Evolutionary conservation across 2,888 invertebrate species (phyloP).

Genomic region (Sisyra nigra): DNA sequence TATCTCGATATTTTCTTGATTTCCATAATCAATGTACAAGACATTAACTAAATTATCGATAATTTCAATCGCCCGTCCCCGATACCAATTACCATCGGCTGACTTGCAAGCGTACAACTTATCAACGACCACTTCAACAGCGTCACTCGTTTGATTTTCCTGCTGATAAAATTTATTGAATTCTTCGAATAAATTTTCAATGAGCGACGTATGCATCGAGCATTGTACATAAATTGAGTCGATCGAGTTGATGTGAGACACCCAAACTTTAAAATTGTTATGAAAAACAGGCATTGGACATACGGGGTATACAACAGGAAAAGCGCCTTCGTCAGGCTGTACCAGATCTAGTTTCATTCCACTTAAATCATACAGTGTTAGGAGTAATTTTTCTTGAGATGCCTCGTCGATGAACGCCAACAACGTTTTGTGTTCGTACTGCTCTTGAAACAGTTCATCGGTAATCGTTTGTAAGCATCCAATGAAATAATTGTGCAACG

Average conservation of each 20-base stretch:
- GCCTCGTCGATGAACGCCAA: slow-evolving; percentile 30
- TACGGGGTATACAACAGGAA: slow-evolving; percentile 32
- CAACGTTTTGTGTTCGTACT: slow-evolving; percentile 29
- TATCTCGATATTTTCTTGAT: slow-evolving; percentile 38
- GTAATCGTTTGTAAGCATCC: slow-evolving; percentile 27
- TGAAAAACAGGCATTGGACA: slow-evolving; percentile 46
- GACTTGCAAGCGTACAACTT: slow-evolving; percentile 38
- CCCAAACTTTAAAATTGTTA: slow-evolving; percentile 38
- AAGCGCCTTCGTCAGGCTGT: slow-evolving; percentile 37
- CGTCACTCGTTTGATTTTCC: slow-evolving; percentile 20
- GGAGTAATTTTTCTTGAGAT: slow-evolving; percentile 33
- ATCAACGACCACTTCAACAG: slow-evolving; percentile 31
- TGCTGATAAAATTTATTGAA: slow-evolving; percentile 43
- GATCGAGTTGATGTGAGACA: slow-evolving; percentile 39
- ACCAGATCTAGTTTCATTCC: slow-evolving; percentile 34
- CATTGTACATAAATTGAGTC: slow-evolving; percentile 48
- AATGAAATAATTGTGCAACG: slow-evolving; percentile 30
- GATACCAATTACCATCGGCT: slow-evolving; percentile 53
- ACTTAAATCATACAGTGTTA: slow-evolving; percentile 42
- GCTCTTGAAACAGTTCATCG: slow-evolving; percentile 33
- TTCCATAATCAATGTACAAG: slow-evolving; percentile 55
- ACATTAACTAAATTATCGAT: slow-evolving; percentile 32
- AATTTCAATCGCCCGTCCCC: slow-evolving; percentile 35
- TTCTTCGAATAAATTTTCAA: slow-evolving; percentile 30
- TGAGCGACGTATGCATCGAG: slow-evolving; percentile 28